Conservation (phyloP, 2,888 invertebrate genomes). For the Hanleya hanleyi region DNA sequence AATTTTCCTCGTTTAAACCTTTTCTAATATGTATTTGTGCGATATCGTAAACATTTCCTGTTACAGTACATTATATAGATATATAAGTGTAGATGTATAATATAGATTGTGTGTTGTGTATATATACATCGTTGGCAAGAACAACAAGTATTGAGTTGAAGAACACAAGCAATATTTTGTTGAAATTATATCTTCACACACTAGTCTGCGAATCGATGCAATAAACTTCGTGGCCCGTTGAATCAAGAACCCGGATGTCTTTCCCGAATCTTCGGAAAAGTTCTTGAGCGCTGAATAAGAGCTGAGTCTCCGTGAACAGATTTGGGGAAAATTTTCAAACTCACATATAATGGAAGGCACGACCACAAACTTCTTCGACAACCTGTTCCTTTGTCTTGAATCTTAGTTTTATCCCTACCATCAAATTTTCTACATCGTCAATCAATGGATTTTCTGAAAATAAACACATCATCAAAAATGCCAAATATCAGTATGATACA, state of each 20-base stretch:
- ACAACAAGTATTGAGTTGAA: not conserved
- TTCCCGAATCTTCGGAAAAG: too few species aligned
- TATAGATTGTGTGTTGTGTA: too few species aligned
- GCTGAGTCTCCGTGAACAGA: too few species aligned
- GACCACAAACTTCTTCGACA: not conserved
- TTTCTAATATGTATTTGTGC: too few species aligned
- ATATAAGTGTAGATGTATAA: too few species aligned
- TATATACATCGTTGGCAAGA: not conserved
- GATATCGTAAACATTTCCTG: too few species aligned
- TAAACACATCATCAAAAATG: not conserved
- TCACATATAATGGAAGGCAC: constrained; percentile 3
- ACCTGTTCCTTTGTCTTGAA: not conserved
- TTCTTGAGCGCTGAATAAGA: too few species aligned
- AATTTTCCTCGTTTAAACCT: too few species aligned
- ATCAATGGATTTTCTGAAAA: not conserved
- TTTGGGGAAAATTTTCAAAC: not conserved
- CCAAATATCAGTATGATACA: not conserved
- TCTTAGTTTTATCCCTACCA: not conserved
- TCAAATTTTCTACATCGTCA: not conserved
- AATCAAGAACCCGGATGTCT: too few species aligned
- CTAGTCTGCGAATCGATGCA: too few species aligned
- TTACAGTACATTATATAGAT: too few species aligned
- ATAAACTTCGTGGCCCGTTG: too few species aligned
- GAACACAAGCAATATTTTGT: not conserved
- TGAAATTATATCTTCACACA: not conserved